Evolutionary conservation across 1,140 invertebrate species (phyloP).

Genomic region (Agraylea sexmaculata): DNA sequence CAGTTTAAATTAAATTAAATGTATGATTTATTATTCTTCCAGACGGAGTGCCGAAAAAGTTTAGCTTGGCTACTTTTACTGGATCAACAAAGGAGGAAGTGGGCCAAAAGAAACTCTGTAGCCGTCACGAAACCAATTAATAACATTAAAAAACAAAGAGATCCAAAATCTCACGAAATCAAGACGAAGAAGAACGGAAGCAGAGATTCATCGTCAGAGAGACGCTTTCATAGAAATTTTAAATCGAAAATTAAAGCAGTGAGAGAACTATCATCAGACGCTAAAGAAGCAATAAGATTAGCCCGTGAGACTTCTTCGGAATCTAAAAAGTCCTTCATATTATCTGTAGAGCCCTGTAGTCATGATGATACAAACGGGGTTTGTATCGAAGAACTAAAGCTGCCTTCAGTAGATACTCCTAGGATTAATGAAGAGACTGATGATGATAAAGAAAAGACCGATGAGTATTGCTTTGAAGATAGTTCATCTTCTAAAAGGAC

Average conservation of each 20-base stretch:
- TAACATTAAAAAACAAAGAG: neutral
- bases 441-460: too few species aligned
- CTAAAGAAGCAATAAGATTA: conserved; percentile 14
- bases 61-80: conserved; percentile 18
- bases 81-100: conserved; percentile 18
- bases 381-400: too few species aligned
- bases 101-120: conserved; percentile 15
- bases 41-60: conserved; percentile 15
- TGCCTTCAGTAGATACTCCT: too few species aligned
- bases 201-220: conserved; percentile 15
- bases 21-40: conserved; percentile 8
- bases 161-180: neutral
- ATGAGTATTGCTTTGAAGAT: too few species aligned
- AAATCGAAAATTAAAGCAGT: conserved; percentile 14
- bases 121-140: neutral
- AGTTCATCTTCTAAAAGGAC: too few species aligned
- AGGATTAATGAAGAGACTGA: too few species aligned
- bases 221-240: conserved; percentile 7
- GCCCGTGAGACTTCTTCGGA: too few species aligned
- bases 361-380: too few species aligned
- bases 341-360: too few species aligned
- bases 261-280: conserved; percentile 14
- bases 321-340: too few species aligned
- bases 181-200: conserved; percentile 5
- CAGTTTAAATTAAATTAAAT: too few species aligned